Conservation (phyloP, 2,113 vertebrate species). For the Dermatemys mawii region DNA sequence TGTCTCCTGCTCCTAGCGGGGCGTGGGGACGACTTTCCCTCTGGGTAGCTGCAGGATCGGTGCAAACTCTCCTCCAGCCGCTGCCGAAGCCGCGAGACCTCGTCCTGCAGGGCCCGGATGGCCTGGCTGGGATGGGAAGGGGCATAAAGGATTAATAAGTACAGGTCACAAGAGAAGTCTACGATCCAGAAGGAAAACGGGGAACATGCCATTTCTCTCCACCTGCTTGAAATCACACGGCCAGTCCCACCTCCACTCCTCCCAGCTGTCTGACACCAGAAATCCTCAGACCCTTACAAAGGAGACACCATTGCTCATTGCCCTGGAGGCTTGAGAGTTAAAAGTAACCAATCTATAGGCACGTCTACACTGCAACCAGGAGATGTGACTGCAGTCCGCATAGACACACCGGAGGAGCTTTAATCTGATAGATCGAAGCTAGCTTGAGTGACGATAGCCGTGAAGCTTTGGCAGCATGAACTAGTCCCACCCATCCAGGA, state of each 20-base stretch:
- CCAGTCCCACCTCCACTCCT: not conserved
- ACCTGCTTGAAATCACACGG: not conserved
- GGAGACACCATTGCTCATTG: not conserved
- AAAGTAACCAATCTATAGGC: not conserved
- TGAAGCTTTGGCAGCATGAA: not conserved
- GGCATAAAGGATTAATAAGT: too few species aligned
- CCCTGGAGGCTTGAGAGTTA: not conserved
- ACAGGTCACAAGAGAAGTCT: not conserved
- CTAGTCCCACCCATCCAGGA: not conserved
- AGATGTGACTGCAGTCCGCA: too few species aligned
- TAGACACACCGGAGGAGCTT: too few species aligned
- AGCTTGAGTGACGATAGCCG: not conserved
- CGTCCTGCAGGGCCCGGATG: conserved; percentile 80
- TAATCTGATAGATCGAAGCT: not conserved
- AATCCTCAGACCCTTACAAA: not conserved
- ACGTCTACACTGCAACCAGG: too few species aligned
- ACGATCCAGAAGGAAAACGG: not conserved
- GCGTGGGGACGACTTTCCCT: not conserved
- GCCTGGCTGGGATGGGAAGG: conserved; percentile 74
- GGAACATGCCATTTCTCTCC: not conserved
- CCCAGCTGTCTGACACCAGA: not conserved
- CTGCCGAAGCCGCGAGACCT: conserved; percentile 80
- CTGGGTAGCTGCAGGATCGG: not conserved
- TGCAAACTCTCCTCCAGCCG: conserved; percentile 79
- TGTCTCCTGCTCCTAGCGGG: not conserved